Conservation (phyloP, 1,140 invertebrate species). For the Lanistes nyassanus region DNA sequence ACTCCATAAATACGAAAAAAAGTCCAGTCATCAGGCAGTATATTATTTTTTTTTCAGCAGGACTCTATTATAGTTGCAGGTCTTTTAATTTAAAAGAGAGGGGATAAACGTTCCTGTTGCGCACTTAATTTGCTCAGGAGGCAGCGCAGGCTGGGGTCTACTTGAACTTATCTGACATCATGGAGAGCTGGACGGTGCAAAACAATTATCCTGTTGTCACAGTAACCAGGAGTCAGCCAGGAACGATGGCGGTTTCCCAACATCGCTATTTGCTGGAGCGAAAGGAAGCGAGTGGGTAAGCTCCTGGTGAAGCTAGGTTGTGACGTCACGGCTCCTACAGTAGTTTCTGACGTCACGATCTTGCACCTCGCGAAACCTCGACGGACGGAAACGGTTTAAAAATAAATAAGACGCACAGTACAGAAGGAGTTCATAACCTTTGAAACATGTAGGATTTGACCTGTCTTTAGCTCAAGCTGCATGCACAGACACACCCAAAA, state of each 20-base stretch:
- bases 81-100: neutral
- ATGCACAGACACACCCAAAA: too few relatives aligned
- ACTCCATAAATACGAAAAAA: neutral
- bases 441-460: too few relatives aligned
- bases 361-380: too few relatives aligned
- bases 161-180: slow-evolving; percentile 73
- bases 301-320: too few relatives aligned
- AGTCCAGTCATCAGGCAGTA: neutral
- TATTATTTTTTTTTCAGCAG: neutral
- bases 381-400: too few relatives aligned
- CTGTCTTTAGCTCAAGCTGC: too few relatives aligned
- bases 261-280: slow-evolving; percentile 40
- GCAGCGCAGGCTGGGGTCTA: slow-evolving; percentile 7
- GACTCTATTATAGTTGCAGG: neutral
- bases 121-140: slow-evolving; percentile 12
- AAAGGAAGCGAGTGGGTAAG: slow-evolving; percentile 29
- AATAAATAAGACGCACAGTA: too few relatives aligned
- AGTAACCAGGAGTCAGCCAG: slow-evolving; percentile 64
- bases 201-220: slow-evolving; percentile 86
- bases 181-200: slow-evolving; percentile 92
- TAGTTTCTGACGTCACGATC: too few relatives aligned
- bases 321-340: too few relatives aligned
- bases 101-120: too few relatives aligned
- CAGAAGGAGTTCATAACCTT: too few relatives aligned
- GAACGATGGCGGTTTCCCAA: slow-evolving; percentile 31